Percentiles rank a stretch among this genome's conserved stretches.
Conservation (phyloP, 1,140 invertebrate species). For the Drosophila nebulosa region DNA sequence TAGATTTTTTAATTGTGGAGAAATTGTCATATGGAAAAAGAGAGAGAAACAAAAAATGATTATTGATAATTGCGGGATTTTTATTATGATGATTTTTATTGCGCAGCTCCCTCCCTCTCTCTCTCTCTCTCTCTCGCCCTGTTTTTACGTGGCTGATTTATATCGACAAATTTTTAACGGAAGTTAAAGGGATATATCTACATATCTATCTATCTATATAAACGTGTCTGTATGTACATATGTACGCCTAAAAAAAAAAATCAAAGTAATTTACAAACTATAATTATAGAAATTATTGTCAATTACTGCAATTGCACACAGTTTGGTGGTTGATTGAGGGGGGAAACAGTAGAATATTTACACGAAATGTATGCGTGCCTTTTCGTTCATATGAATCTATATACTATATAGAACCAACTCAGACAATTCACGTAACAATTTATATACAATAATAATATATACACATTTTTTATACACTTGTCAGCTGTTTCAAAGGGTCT, state of each 20-base stretch:
- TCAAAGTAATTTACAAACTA: conserved; percentile 61
- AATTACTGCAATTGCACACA: conserved; percentile 69
- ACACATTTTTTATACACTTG: conserved; percentile 34
- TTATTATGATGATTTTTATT: conserved; percentile 40
- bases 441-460: conserved; percentile 16
- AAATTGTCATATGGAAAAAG: conserved; percentile 22
- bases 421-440: conserved; percentile 58
- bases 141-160: conserved; percentile 28
- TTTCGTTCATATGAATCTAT: conserved; percentile 19
- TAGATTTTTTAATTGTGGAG: conserved; percentile 35
- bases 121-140: neutral
- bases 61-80: conserved; percentile 42
- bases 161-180: conserved; percentile 34
- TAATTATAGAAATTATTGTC: conserved; percentile 73
- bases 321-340: conserved; percentile 2
- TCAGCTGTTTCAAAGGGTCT: conserved; percentile 50
- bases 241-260: conserved; percentile 20
- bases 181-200: conserved; percentile 8
- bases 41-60: neutral
- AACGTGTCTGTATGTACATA: neutral
- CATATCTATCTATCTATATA: conserved; percentile 3
- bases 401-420: conserved; percentile 1
- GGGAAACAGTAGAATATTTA: conserved; percentile 1
- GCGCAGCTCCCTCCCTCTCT: neutral
- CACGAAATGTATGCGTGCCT: conserved; percentile 36